Conservation (phyloP, 2,888 invertebrate species). For the Salticus scenicus region DNA sequence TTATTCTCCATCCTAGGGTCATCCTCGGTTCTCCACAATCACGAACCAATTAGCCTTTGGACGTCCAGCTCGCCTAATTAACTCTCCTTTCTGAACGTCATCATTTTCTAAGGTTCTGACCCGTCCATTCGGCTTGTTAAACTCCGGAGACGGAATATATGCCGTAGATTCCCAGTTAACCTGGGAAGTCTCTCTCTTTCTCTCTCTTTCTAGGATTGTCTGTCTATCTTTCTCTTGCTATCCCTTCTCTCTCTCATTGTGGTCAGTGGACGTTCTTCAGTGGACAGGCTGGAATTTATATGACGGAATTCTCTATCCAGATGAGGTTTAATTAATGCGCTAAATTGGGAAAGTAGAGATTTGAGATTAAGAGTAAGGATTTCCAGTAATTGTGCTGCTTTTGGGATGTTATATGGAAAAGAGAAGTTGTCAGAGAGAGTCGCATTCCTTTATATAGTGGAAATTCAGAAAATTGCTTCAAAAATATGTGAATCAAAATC, state of each 20-base stretch:
- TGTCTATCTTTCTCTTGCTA: neutral
- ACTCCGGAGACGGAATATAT: conserved; percentile 48
- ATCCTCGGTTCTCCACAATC: conserved; percentile 45
- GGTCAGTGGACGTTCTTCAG: conserved; percentile 15
- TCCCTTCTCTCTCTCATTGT: conserved; percentile 6
- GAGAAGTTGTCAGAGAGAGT: neutral
- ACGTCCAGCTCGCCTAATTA: conserved; percentile 59
- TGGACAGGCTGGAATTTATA: conserved; percentile 16
- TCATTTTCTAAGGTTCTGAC: conserved; percentile 29
- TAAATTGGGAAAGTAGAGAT: conserved; percentile 18
- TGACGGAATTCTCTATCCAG: conserved; percentile 10
- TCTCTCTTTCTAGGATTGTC: neutral
- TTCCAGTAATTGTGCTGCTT: conserved; percentile 10
- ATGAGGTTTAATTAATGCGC: conserved; percentile 25
- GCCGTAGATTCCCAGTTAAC: conserved; percentile 30
- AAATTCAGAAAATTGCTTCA: no score
- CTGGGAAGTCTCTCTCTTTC: neutral
- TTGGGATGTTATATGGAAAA: neutral
- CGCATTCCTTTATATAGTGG: no score
- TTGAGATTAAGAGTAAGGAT: neutral
- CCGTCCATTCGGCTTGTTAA: conserved; percentile 45
- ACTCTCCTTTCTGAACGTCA: conserved; percentile 34
- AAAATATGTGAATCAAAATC: no score
- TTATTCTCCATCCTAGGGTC: conserved; percentile 30
- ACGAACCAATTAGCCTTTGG: conserved; percentile 66